Base-by-base conservation (phyloP, 2,113 vertebrate genomes). In the Grammomys dolichurus region DNA sequence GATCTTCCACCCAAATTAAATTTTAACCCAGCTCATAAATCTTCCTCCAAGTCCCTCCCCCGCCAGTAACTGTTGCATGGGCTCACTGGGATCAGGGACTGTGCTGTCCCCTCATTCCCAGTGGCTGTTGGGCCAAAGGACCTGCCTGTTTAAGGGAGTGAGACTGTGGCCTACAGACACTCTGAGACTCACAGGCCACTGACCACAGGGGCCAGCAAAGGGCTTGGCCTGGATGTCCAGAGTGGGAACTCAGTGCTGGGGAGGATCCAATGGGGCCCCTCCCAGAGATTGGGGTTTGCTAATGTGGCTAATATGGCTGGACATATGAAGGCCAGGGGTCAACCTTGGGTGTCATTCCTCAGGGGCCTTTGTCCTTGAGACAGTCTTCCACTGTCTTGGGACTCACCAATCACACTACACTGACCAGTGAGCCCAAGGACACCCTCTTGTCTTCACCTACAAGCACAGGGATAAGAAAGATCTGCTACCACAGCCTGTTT, bases 1-100 rank as follows among this genome's bases (percentile, higher is more conserved):
- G 96, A 95, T 95, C 97, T 96, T 95, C 95, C 96, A 89, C 96
- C 95, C 98, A 97, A 97, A 98, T 98, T 97, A 97, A 98, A 98
- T 98, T 97, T 97, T 94, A 96, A 97, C 96, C 96, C 89, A 26
- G 95, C 90, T 97, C 97, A 96, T 98, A 97, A 97, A 98, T 98
- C 97, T 98, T 89, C 95, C 93, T 77, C 91, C 73, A 90, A 90
- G 95, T 90, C 91, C 12, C 5, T 77, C 96, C 84, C 95, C 92
- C 77, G 5, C 20, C 92, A 72, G 51, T 56, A 33, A 76, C 93
- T 4, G 1, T 69, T 31, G 82, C 40, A 0, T 7, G 36, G 58
- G 46, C 46, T 36, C 63, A 6, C 0, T 67, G 7, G 4, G 70
- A 36, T 1, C 54, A 16, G 73, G 78, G 46, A 51, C 9, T 28